Base-by-base conservation (phyloP, 2,888 invertebrate genomes). In the Rhingia rostrata region DNA sequence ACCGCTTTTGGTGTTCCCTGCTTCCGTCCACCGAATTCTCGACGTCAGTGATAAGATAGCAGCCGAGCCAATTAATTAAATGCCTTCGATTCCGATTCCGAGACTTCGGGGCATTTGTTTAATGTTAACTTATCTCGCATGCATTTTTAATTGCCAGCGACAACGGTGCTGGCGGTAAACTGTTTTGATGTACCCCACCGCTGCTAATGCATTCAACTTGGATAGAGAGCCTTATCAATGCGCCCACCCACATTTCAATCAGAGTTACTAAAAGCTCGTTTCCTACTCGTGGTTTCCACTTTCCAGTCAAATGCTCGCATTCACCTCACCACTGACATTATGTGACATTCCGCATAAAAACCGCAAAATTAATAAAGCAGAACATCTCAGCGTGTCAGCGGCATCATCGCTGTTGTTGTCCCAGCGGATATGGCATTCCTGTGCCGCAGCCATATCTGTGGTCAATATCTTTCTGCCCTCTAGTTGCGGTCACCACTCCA, bases 361-460 rank as follows among this genome's bases (percentile, higher is more conserved):
- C 84, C 80, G 60, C 84, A 84, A 75, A 84, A 80, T 80, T 80
- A 80, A 75, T 84, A 79, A 79, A 80, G 80, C 74, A 70, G 80
- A 64, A 79, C 74, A 75, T 70, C 74, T 64, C 70, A 45, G 53
- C 58, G 72, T 69, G 73, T 66, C 53, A 39, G 43, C 9, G 22
- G 22, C 10, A 6, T n/a, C 9, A 39, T 10, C 53, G 5, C 12
- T 22, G 35, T 33, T 12, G 61, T 41, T 12, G 22, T 22, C 45
- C 54, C 74, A 63, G 10, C 41, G 67, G 67, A 74, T 56, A 63
- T 12, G 45, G 33, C 64, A 73, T 73, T 79, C 66, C 72, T 43
- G 33, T 30, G 60, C 43, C 45, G 51, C 35, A 49, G 10, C 58
- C 69, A 35, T 80, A 79, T 84, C 84, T 84, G 74, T 64, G 80